Evolutionary conservation across 2,888 invertebrate genomes (phyloP), one percentile per base, ranked within the genome.

Genomic region (Liposcelis brunnea): DNA sequence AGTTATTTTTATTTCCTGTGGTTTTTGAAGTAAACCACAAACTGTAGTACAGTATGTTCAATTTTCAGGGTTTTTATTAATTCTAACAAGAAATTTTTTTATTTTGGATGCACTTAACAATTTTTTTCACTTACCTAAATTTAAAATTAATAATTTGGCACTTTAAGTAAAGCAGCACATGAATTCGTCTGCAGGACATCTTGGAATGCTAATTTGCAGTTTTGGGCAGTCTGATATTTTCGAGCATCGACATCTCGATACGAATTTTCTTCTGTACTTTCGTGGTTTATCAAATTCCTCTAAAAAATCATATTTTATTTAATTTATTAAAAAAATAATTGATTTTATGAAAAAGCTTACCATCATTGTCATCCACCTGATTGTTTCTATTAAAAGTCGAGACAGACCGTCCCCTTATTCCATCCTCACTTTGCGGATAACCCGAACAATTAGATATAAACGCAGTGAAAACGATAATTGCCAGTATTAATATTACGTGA

Each of bases 171-270:
- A 64, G 56, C 69, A 69, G 50, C 69, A 69, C 57, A 69, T 49
- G 49, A 68, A 69, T 48, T 65, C 64, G 37, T 68, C 69, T 8
- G 64, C 56, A 0, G 69, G 69, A 53, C 69, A 69, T 33, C 69
- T 54, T 2, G 66, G 64, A 14, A 68, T 65, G 1, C 63, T 60
- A 4, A 69, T 66, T 52, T 69, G 69, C 12, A 69, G 49, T 46
- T 67, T 68, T 0, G 65, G 64, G 52, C 69, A 69, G 50, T 69
- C 68, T 60, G 64, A 66, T 16, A 69, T 68, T 49, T 61, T 67
- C 46, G 64, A 66, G 47, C 69, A 69, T 1, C 66, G 54, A 48
- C 69, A 69, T n/a, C 57, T 56, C 0, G 67, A 67, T 36, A 57
- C 55, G 47, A 63, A 69, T 42, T 53, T 58, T 47, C 66, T 59